Base-by-base conservation (phyloP, 2,113 vertebrate genomes). In the Corynorhinus townsendii region DNA sequence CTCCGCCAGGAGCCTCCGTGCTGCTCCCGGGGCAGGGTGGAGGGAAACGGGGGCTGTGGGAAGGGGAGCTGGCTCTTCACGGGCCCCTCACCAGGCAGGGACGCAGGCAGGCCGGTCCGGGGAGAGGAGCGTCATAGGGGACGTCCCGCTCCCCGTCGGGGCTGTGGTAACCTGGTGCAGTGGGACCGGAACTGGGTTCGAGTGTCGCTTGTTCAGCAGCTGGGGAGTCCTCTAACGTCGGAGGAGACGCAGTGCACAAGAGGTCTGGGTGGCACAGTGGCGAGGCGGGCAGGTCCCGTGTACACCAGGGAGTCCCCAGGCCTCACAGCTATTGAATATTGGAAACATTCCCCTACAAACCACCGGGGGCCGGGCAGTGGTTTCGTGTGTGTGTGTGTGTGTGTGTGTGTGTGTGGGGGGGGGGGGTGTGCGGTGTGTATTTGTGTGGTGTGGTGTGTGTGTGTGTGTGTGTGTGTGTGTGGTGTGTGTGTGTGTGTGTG, bases 151-250 rank as follows among this genome's bases (percentile, higher is more conserved):
- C 59, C 59, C 59, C 59, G 22, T 19, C 14, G 5, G 90, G 68
- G n/a, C 15, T 0, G 0, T 0, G 5, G 11, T 10, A 9, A 49
- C 68, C 22, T 19, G 1, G 26, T 0, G 69, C 10, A 11, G 0
- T 19, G 2, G 0, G 11, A 7, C 54, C 5, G 3, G 20, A 40
- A 30, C 16, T 10, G 7, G 30, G 20, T 33, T 26, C 26, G 19
- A 14, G 19, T 0, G 40, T 38, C 12, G 35, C 22, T 45, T 33
- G 35, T 62, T 11, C 40, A 26, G 77, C 7, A 16, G 26, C 7
- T 28, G 77, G 69, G n/a, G 43, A 3, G n/a, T 20, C 49, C 69
- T 45, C 69, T 22, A 26, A 72, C 4, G 35, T 77, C 3, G 5
- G 40, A 59, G 62, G 59, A 45, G 9, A 40, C 6, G 1, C 19